Conservation (phyloP, 1,140 invertebrate species). For the Drosophila serrata region DNA sequence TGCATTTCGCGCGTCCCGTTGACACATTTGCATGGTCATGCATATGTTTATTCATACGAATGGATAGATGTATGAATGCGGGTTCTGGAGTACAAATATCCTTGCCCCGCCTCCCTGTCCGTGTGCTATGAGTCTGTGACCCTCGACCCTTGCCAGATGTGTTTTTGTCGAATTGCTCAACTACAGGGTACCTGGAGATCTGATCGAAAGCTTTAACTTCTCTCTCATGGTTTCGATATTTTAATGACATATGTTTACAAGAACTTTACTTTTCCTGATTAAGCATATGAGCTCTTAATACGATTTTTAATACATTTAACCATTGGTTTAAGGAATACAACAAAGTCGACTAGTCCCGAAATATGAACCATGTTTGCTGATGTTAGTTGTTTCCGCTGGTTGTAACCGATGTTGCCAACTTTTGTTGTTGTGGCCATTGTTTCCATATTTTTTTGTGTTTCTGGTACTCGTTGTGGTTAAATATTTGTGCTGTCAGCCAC, state of each 20-base stretch:
- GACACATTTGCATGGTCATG: constrained; percentile 66
- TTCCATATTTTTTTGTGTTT: constrained; percentile 32
- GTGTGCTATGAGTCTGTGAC: constrained; percentile 51
- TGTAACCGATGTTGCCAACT: constrained; percentile 39
- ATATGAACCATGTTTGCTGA: constrained; percentile 17
- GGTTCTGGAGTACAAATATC: constrained; percentile 8
- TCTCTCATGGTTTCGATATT: neutral
- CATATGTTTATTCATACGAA: constrained; percentile 39
- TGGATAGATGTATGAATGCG: constrained; percentile 1
- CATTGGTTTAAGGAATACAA: neutral
- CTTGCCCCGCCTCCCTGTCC: constrained; percentile 8
- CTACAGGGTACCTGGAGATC: constrained; percentile 1
- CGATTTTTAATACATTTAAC: neutral
- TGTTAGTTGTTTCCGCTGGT: constrained; percentile 30
- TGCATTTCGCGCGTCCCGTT: constrained; percentile 55
- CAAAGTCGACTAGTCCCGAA: constrained; percentile 3
- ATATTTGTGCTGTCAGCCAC: constrained; percentile 60
- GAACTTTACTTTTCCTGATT: neutral
- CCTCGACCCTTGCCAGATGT: constrained; percentile 50
- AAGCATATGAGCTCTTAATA: neutral
- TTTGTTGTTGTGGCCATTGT: constrained; percentile 25
- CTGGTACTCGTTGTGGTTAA: constrained; percentile 54
- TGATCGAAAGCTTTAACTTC: neutral
- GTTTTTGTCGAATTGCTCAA: constrained; percentile 20
- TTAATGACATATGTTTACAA: neutral